A percentile compares a stretch with the other conserved stretches of the same genome.
Evolutionary conservation across 2,797 vertebrate species (phyloP).

Genomic region (Enteromius anoplus): DNA sequence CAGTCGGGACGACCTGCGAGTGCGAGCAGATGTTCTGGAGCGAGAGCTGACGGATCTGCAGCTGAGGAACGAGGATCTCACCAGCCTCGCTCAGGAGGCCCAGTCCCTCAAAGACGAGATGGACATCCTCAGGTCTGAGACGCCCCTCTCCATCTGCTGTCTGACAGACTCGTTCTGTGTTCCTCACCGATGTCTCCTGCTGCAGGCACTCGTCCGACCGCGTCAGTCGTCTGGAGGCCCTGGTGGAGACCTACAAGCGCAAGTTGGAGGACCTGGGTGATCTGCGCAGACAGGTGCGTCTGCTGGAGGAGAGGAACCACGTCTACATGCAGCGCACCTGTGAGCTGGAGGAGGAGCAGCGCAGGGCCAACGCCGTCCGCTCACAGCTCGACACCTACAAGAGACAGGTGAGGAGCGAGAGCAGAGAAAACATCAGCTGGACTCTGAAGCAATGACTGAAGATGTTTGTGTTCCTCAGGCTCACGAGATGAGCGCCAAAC

Average conservation of each 20-base stretch:
- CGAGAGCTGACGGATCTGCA: conserved; percentile 80
- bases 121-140: conserved; percentile 85
- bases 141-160: not conserved
- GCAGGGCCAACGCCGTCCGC: conserved; percentile 80
- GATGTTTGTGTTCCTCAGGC: conserved; percentile 70
- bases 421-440: too few species aligned
- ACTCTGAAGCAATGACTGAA: not conserved
- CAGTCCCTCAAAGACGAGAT: conserved; percentile 90
- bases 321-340: conserved; percentile 90
- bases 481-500: conserved; percentile 84
- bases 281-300: conserved; percentile 88
- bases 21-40: conserved; percentile 77
- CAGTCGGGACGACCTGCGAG: conserved; percentile 81
- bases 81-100: conserved; percentile 86
- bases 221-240: conserved; percentile 84
- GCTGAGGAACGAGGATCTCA: conserved; percentile 85
- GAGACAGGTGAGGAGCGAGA: conserved; percentile 77
- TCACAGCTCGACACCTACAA: conserved; percentile 85
- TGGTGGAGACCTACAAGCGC: conserved; percentile 86
- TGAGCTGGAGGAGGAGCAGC: conserved; percentile 91
- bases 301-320: conserved; percentile 88
- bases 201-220: conserved; percentile 88
- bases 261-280: conserved; percentile 90
- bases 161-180: not conserved
- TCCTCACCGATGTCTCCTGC: not conserved